Evolutionary conservation across 2,113 vertebrate genomes (phyloP).

Genomic region (Lutjanus erythropterus): DNA sequence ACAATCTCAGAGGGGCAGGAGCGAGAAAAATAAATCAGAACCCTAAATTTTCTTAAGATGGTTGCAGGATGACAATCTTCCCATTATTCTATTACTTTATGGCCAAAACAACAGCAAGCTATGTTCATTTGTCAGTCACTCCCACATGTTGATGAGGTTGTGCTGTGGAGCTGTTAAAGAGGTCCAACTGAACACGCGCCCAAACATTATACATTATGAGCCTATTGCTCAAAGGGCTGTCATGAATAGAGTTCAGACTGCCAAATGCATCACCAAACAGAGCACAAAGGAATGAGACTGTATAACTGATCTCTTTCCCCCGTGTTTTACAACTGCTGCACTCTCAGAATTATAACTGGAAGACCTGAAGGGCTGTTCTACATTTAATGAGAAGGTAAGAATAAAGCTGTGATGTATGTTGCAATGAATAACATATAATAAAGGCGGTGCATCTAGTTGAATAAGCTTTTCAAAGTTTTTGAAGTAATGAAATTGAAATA

Average conservation of each 20-base stretch:
- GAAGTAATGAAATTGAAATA: background rate
- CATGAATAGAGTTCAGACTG: slow-evolving; percentile 27
- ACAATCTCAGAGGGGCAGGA: background rate
- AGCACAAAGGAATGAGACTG: slow-evolving; percentile 35
- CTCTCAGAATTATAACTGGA: slow-evolving; percentile 11
- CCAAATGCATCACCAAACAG: slow-evolving; percentile 47
- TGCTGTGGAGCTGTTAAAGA: slow-evolving; percentile 13
- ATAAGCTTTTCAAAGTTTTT: background rate
- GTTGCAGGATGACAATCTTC: slow-evolving; percentile 27
- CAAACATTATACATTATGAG: slow-evolving; percentile 50
- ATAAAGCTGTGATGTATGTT: slow-evolving; percentile 22
- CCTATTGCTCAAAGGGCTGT: slow-evolving; percentile 44
- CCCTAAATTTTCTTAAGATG: slow-evolving; percentile 21
- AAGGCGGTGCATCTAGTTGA: background rate
- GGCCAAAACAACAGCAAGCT: slow-evolving; percentile 31
- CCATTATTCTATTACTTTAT: slow-evolving; percentile 48
- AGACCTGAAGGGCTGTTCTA: slow-evolving; percentile 24
- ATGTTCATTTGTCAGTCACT: slow-evolving; percentile 57
- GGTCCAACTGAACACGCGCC: slow-evolving; percentile 41
- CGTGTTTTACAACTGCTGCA: slow-evolving; percentile 34
- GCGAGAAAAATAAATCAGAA: slow-evolving; percentile 10
- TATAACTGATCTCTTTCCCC: slow-evolving; percentile 18
- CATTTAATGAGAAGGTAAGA: slow-evolving; percentile 33
- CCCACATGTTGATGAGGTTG: slow-evolving; percentile 51
- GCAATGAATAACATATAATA: slow-evolving; percentile 17